Evolutionary conservation across 2,113 vertebrate species (phyloP), one percentile per base, ranked within the genome.

Genomic region (Psilopogon haemacephalus): DNA sequence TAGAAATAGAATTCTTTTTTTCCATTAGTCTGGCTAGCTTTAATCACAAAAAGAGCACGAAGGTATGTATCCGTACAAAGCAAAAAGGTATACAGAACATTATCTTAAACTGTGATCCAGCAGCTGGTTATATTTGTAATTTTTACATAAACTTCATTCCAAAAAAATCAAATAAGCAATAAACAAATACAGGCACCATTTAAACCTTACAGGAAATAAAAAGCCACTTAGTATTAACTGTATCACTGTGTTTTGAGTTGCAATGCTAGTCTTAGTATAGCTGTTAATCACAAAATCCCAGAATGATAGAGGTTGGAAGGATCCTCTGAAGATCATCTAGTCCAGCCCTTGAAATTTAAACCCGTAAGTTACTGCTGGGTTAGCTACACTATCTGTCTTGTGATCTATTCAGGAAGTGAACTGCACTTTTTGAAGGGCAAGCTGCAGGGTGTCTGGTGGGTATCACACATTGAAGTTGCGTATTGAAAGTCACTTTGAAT

Each of bases 381-480:
- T 78, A 62, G 24, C 23, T 48, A 1, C 2, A 7, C 33, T 77
- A 0, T 23, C 27, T 50, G 1, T 52, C 15, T 8, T 37, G 48
- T 8, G 2, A 79, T 33, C 12, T 14, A 26, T 37, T 83, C 58
- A 87, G 56, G 27, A 86, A 24, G 40, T 26, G 58, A 90, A 58
- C 20, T 8, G 42, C 32, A 76, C 7, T 37, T 90, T 70, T 52
- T 14, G 52, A 38, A n/a, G 20, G n/a, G 20, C 35, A 89, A 21
- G 3, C 50, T n/a, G 16, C 55, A 46, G 37, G 24, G 12, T 8
- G 32, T 72, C 38, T 70, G 1, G 0, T 8, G 20, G 27, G 2
- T 21, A 8, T 0, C 0, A 6, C 1, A 0, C 8, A 0, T 9
- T 80, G 74, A 77, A 37, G 5, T 14, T 67, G 20, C 4, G 0